Conservation (phyloP, 2,797 vertebrate species). For the Hylomyscus alleni region DNA sequence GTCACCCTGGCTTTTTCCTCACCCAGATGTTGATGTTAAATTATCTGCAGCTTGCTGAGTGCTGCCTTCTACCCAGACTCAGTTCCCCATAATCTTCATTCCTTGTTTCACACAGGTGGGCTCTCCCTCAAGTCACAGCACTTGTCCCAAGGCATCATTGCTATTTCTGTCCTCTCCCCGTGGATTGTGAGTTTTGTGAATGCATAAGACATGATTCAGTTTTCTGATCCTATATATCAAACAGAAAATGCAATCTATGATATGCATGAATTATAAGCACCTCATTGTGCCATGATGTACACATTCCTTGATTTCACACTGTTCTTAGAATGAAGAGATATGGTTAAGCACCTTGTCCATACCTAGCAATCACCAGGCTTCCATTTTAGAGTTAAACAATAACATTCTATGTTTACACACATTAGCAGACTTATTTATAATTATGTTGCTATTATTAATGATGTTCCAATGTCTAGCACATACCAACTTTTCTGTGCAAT, state of each 20-base stretch:
- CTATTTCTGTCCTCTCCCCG: background rate
- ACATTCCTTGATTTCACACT: background rate
- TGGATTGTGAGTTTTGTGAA: background rate
- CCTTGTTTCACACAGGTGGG: background rate
- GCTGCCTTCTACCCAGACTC: background rate
- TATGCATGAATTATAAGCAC: background rate
- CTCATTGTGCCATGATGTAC: background rate
- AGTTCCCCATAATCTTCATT: background rate
- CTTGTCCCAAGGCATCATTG: background rate
- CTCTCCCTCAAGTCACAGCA: background rate
- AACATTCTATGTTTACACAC: background rate
- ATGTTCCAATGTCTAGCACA: background rate
- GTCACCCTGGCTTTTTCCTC: background rate
- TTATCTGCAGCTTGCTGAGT: background rate
- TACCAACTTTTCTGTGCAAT: background rate
- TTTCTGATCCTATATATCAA: background rate
- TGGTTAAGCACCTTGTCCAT: background rate
- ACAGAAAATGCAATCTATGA: background rate
- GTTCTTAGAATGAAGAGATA: background rate
- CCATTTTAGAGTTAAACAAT: background rate
- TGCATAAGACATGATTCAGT: background rate
- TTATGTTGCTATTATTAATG: background rate
- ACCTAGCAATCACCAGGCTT: background rate
- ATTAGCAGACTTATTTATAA: background rate
- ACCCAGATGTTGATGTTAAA: background rate